A percentile compares a stretch with the other conserved stretches of the same genome.
Evolutionary conservation across 2,797 vertebrate genomes (phyloP).

Genomic region (Pseudocheirus occidentalis): DNA sequence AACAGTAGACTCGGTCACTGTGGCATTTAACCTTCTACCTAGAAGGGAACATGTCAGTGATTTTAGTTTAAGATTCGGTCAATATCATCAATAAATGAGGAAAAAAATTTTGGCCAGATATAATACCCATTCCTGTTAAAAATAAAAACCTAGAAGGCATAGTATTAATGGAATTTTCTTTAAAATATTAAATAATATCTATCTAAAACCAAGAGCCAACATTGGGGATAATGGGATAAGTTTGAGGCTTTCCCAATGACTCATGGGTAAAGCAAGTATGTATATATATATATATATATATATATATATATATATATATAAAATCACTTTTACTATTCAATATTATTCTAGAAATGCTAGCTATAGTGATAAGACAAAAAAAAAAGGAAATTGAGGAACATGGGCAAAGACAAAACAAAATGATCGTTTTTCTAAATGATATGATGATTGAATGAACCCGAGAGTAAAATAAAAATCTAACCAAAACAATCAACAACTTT

Average conservation of each 20-base stretch:
- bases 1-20: not conserved
- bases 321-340: not conserved
- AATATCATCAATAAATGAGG: not conserved
- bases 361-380: not conserved
- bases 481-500: not conserved
- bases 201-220: not conserved
- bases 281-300: too few relatives aligned
- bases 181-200: not conserved
- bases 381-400: not conserved
- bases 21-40: not conserved
- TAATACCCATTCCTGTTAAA: not conserved
- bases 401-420: not conserved
- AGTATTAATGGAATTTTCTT: not conserved
- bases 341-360: not conserved
- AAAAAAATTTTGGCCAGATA: not conserved
- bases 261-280: not conserved
- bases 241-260: not conserved
- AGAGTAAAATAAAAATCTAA: not conserved
- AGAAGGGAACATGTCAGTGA: not conserved
- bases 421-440: not conserved
- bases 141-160: not conserved
- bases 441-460: not conserved
- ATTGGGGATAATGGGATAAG: not conserved
- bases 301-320: too few relatives aligned
- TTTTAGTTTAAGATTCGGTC: not conserved